These are phyloP conservation scores for Drosophila sturtevanti DNA, from an alignment of 1,140 invertebrate species.

Conservation along the genomic window DNA sequence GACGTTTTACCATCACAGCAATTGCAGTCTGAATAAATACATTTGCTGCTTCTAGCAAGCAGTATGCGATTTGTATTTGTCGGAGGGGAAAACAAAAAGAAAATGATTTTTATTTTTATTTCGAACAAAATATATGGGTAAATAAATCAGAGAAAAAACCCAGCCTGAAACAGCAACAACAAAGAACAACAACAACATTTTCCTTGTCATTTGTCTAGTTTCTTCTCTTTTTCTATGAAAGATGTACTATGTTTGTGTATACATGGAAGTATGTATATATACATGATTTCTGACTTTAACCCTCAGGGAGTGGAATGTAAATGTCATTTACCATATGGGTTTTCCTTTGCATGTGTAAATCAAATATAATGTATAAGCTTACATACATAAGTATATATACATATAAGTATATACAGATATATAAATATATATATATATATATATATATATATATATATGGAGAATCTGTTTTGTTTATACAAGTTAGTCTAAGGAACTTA, in stretches of 20 bases:
- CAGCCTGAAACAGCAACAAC: conserved; percentile 16
- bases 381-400: not conserved
- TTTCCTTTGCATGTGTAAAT: conserved; percentile 34
- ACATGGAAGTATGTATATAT: conserved; percentile 27
- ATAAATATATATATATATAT: not conserved
- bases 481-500: conserved; percentile 36
- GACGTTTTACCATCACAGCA: conserved; percentile 8
- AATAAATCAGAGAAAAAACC: conserved; percentile 61
- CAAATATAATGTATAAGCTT: conserved; percentile 11
- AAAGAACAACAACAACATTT: conserved; percentile 30
- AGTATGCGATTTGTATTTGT: conserved; percentile 67
- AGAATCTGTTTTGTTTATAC: conserved; percentile 15
- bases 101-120: conserved; percentile 36
- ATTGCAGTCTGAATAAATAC: conserved; percentile 65
- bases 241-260: too few relatives aligned
- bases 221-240: not conserved
- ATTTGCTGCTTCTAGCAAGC: conserved; percentile 23
- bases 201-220: conserved; percentile 37
- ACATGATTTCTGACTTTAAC: conserved; percentile 30
- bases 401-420: conserved; percentile 16
- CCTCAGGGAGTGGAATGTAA: conserved; percentile 28
- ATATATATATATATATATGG: not conserved
- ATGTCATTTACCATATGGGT: conserved; percentile 52
- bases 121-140: conserved; percentile 47
- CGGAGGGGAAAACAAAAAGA: conserved; percentile 22